phyloP scores from a whole-genome alignment of 2,888 invertebrate species.

The Protophormia terraenovae region DNA sequence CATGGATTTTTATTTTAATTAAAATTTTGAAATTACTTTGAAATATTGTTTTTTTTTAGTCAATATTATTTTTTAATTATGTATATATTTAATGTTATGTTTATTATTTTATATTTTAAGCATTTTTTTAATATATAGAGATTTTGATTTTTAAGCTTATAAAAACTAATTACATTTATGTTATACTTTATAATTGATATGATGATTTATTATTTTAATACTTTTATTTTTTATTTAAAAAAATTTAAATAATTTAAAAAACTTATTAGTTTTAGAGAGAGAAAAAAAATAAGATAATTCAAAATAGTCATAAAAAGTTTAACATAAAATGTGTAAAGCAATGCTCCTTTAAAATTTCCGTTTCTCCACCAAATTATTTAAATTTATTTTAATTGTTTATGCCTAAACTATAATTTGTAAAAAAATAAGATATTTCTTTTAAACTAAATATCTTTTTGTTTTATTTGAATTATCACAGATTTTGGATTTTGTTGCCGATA shows the following conservation, averaged over 20 bases:
- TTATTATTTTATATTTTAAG: conserved; percentile 43
- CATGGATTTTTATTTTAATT: conserved; percentile 2
- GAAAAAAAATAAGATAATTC: not conserved
- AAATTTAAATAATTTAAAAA: conserved; percentile 5
- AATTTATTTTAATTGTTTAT: conserved; percentile 39
- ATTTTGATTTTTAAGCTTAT: conserved; percentile 51
- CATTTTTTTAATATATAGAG: conserved; percentile 34
- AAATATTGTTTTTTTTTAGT: not conserved
- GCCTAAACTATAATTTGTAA: conserved; percentile 64
- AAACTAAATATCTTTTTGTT: conserved; percentile 43
- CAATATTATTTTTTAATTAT: conserved; percentile 5
- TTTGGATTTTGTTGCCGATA: conserved; percentile 63
- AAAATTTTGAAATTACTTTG: not conserved
- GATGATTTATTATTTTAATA: conserved; percentile 32
- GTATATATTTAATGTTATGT: not conserved
- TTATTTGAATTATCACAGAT: conserved; percentile 63
- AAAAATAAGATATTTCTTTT: conserved; percentile 40
- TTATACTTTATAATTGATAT: conserved; percentile 59
- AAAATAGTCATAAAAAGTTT: not conserved
- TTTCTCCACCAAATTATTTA: conserved; percentile 17
- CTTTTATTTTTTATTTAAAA: not conserved
- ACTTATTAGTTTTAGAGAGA: not conserved
- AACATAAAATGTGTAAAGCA: conserved; percentile 38
- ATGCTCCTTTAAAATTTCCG: conserved; percentile 42
- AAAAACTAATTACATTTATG: conserved; percentile 61